Evolutionary conservation across 2,888 invertebrate genomes (phyloP), one percentile per base, ranked within the genome.

Genomic region (Gasteruption jaculator): DNA sequence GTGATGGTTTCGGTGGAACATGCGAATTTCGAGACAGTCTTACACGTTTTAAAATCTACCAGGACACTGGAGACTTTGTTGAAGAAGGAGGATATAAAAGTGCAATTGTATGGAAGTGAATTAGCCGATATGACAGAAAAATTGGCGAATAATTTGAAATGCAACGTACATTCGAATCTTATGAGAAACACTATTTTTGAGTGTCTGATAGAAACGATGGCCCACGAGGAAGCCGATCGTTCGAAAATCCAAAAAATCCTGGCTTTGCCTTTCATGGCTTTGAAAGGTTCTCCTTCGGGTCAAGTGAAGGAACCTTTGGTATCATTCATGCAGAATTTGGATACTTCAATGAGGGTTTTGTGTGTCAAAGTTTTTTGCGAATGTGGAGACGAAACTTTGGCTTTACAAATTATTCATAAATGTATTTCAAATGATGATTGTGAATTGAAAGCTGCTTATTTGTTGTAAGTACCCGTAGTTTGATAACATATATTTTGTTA

Each of bases 291-390:
- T n/a, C n/a, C n/a, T n/a, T n/a, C 15, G 5, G 25, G 43, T 15
- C 18, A 44, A 21, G 30, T 30, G 21, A 44, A 49, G 24, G 34
- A 54, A 33, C 34, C 53, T 10, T 16, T 40, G n/a, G n/a, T n/a
- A n/a, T n/a, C n/a, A n/a, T n/a, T n/a, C n/a, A n/a, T n/a, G n/a
- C n/a, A n/a, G n/a, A n/a, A n/a, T n/a, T 49, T 70, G 22, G 55
- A 57, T 41, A 44, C 43, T 37, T 32, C 36, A 4, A 57, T 53
- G 3, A 65, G 58, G 50, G 43, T 61, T 1, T 57, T 58, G 24
- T 65, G 63, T 11, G 36, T 69, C 2, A 47, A 55, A 43, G 52
- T 54, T 3, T 39, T 69, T 16, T 58, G 61, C 7, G 56, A 51
- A 45, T 54, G 53, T 48, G 58, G 63, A 10, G 46, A 27, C 18